A percentile compares a stretch with the other conserved stretches of the same genome.
Evolutionary conservation across 2,113 vertebrate species (phyloP).

Genomic region (Anser cygnoides): DNA sequence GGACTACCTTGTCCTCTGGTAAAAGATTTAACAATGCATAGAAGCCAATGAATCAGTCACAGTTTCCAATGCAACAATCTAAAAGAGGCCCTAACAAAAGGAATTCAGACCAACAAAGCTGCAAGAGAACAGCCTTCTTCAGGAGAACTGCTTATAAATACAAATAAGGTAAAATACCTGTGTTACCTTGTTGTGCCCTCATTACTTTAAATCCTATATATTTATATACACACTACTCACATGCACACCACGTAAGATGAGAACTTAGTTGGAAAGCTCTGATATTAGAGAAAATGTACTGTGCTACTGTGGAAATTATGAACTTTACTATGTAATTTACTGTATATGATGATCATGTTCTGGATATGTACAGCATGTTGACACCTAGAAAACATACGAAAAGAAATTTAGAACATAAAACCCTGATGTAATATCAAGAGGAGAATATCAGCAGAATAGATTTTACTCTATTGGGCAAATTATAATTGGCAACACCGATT

Average conservation of each 20-base stretch:
- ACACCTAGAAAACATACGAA: not conserved
- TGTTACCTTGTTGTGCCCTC: not conserved
- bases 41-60: conserved; percentile 24
- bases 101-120: not conserved
- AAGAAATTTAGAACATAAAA: not conserved
- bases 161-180: not conserved
- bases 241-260: not conserved
- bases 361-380: not conserved
- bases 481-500: not conserved
- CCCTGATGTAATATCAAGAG: not conserved
- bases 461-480: not conserved
- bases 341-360: not conserved
- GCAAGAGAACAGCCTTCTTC: not conserved
- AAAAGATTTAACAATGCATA: not conserved
- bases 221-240: not conserved
- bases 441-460: not conserved
- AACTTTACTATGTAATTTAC: not conserved
- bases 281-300: not conserved
- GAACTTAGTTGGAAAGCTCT: not conserved
- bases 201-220: too few species aligned
- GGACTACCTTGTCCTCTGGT: not conserved
- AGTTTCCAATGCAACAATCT: not conserved
- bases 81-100: not conserved
- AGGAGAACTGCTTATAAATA: not conserved
- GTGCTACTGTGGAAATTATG: not conserved